Conservation (phyloP, 2,797 vertebrate species). For the Lacerta agilis region DNA sequence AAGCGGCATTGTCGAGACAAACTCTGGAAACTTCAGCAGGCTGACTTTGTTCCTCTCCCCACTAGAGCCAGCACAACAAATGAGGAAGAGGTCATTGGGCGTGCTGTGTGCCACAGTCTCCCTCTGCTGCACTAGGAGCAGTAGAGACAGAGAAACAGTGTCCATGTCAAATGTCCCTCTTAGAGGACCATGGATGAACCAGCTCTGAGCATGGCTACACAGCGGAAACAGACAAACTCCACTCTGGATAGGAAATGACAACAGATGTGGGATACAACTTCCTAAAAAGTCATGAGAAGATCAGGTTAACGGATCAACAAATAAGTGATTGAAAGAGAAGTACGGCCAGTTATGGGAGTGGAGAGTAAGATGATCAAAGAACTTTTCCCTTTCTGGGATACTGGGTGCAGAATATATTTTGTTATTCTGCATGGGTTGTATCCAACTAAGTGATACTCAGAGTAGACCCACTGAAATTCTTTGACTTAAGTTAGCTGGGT, state of each 20-base stretch:
- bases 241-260: not conserved
- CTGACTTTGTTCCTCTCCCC: not conserved
- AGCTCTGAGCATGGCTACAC: not conserved
- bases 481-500: too few relatives aligned
- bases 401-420: too few relatives aligned
- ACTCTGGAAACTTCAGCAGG: not conserved
- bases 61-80: not conserved
- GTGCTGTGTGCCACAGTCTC: too few relatives aligned
- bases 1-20: not conserved
- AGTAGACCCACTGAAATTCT: too few relatives aligned
- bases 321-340: not conserved
- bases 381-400: not conserved
- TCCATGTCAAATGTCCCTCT: not conserved
- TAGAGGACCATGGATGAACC: not conserved
- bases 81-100: too few relatives aligned
- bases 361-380: not conserved
- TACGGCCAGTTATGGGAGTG: too few relatives aligned
- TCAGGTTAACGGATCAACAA: not conserved
- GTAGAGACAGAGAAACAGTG: not conserved
- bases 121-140: not conserved
- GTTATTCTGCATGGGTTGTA: not conserved
- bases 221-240: not conserved
- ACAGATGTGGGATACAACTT: not conserved
- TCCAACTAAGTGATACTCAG: too few relatives aligned
- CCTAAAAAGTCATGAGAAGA: not conserved